Percentiles rank a stretch among this genome's conserved stretches.
These are phyloP conservation scores for Alethe castanea DNA, from an alignment of 2,113 vertebrate species.

Conservation along the genomic window DNA sequence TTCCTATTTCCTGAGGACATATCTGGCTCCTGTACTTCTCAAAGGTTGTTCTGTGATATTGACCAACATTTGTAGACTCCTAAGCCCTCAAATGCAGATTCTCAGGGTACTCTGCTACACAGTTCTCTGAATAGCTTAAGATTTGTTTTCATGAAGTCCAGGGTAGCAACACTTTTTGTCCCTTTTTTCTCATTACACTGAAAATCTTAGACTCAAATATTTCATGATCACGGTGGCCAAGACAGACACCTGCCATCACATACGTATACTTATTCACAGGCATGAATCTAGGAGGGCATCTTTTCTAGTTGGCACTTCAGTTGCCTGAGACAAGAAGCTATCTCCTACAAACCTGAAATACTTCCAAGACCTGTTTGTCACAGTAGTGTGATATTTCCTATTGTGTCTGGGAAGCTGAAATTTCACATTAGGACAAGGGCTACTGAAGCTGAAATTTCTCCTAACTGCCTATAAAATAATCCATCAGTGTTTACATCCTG, in stretches of 20 bases:
- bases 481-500: not conserved
- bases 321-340: not conserved
- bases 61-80: not conserved
- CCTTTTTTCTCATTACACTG: not conserved
- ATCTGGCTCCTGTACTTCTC: not conserved
- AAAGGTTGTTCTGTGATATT: fast-evolving
- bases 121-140: not conserved
- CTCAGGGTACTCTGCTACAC: not conserved
- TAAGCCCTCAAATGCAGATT: not conserved
- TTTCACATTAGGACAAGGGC: not conserved
- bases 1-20: not conserved
- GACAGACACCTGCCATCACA: not conserved
- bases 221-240: not conserved
- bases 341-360: not conserved
- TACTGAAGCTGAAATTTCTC: not conserved
- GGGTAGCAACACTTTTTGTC: no score
- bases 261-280: not conserved
- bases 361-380: not conserved
- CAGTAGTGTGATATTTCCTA: not conserved
- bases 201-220: not conserved
- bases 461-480: not conserved
- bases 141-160: not conserved
- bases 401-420: not conserved
- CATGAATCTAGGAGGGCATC: not conserved
- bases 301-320: not conserved